Percentiles rank a stretch among this genome's conserved stretches.
These are phyloP conservation scores for Tupiocoris notatus DNA, from an alignment of 2,888 invertebrate species.

Conservation along the genomic window DNA sequence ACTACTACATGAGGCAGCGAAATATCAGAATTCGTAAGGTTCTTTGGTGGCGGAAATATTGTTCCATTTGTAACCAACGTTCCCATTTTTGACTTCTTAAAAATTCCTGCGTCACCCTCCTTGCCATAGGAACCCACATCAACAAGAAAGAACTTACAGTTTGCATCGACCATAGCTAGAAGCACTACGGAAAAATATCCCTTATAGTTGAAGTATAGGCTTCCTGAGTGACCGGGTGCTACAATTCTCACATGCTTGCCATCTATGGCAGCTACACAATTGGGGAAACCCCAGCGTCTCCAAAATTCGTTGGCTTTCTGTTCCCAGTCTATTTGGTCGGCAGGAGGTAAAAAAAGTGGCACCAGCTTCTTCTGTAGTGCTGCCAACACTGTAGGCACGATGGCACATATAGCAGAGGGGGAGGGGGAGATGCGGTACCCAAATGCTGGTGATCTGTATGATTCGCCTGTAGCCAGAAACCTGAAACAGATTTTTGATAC, in stretches of 20 bases:
- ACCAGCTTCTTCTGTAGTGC: neutral
- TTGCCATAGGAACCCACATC: slow-evolving; percentile 27
- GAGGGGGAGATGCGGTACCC: neutral
- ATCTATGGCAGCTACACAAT: slow-evolving; percentile 28
- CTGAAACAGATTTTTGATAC: slow-evolving; percentile 5
- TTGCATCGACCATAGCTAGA: slow-evolving; percentile 24
- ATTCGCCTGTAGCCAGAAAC: slow-evolving; percentile 22
- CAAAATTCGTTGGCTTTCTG: slow-evolving; percentile 9
- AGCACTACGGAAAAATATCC: slow-evolving; percentile 25
- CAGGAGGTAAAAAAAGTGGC: slow-evolving; percentile 6
- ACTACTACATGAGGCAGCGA: slow-evolving; percentile 17
- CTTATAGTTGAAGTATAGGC: slow-evolving; percentile 26
- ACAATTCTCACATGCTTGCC: slow-evolving; percentile 21
- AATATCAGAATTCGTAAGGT: slow-evolving; percentile 15
- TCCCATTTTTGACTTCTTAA: slow-evolving; percentile 2
- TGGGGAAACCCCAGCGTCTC: slow-evolving; percentile 6
- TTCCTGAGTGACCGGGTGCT: neutral
- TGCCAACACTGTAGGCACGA: neutral
- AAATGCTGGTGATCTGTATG: slow-evolving; percentile 29
- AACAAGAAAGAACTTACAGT: slow-evolving; percentile 15
- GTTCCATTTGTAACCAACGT: neutral
- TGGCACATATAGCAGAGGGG: neutral
- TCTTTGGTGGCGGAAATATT: neutral
- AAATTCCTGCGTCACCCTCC: slow-evolving; percentile 17
- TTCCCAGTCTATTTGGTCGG: slow-evolving; percentile 1